phyloP scores from a whole-genome alignment of 2,797 vertebrate genomes.

The Halcyon badia region DNA sequence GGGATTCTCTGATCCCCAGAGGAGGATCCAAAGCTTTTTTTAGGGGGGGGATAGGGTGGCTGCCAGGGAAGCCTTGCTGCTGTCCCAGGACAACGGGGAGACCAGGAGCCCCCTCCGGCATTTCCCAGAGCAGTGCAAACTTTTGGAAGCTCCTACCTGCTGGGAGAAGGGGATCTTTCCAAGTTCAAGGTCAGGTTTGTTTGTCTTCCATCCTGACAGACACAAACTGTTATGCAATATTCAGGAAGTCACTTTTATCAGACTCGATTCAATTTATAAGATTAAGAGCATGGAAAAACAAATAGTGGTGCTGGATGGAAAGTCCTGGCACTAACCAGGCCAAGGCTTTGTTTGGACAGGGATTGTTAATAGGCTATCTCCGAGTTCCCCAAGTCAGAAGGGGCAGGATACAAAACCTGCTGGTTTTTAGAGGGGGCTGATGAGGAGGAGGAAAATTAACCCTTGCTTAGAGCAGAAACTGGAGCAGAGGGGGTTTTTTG shows the following conservation, averaged over 20 bases:
- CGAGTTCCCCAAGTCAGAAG: background rate
- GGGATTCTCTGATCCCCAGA: background rate
- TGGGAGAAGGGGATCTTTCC: background rate
- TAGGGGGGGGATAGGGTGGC: background rate
- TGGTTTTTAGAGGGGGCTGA: background rate
- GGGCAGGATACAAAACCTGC: background rate
- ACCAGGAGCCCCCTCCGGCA: background rate
- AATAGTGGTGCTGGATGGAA: conserved; percentile 52
- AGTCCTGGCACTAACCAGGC: conserved; percentile 18
- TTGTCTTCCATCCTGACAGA: conserved; percentile 48
- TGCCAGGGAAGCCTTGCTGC: background rate
- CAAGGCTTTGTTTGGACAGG: background rate
- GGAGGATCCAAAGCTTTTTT: background rate
- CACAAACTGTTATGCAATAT: conserved; percentile 54
- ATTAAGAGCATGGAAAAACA: conserved; percentile 74
- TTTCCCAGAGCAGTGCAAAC: background rate
- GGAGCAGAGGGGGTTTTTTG: background rate
- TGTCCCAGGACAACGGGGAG: background rate
- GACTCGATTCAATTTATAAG: conserved; percentile 59
- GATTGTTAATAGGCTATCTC: conserved; percentile 11
- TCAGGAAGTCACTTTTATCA: conserved; percentile 70
- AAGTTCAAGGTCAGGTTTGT: conserved; percentile 62
- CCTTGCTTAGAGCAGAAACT: background rate
- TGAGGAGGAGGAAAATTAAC: background rate
- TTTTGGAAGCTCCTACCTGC: conserved; percentile 49